Evolutionary conservation across 2,888 invertebrate genomes (phyloP), one percentile per base, ranked within the genome.

Genomic region (Epiblema foenella): DNA sequence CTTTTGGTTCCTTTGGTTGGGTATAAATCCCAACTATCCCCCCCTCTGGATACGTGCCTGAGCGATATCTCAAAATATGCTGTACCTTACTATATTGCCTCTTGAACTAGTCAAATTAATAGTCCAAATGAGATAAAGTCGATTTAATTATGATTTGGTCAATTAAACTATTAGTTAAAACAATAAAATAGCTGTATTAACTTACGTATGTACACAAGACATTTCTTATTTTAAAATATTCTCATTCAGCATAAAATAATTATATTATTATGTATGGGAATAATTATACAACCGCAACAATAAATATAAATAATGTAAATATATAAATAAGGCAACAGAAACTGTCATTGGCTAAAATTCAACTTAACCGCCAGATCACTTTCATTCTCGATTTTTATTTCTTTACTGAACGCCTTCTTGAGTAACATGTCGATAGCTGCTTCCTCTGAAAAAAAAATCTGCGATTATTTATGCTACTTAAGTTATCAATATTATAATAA

Each of bases 381-480:
- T 78, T 93, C 93, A 20, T 81, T 90, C 83, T 93, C 89, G 76
- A 95, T 95, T 83, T 87, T 93, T 58, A 94, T 83, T 83, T 94
- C 93, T 76, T 93, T 94, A 77, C 89, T 93, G 77, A 95, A 93
- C 56, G 94, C 93, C 81, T 94, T 94, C 78, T 93, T 94, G 49
- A 95, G 90, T 78, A 94, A 91, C 77, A 94, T 84, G 78, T 94
- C 94, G 74, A 95, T 95, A 74, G 94, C 94, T 52, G 91, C 91
- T 85, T 95, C 94, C 87, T 95, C 96, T 96, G 93, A 71, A 94
- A 89, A 8, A n/a, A 42, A 42, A 46, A n/a, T 5, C 33, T 5
- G 33, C 8, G 9, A 33, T 33, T 5, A 29, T 5, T 33, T 33
- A 33, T 33, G 33, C 33, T 33, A 29, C 3, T 29, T 29, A 29